phyloP scores from a whole-genome alignment of 1,140 invertebrate genomes.

The Notospermus geniculatus region DNA sequence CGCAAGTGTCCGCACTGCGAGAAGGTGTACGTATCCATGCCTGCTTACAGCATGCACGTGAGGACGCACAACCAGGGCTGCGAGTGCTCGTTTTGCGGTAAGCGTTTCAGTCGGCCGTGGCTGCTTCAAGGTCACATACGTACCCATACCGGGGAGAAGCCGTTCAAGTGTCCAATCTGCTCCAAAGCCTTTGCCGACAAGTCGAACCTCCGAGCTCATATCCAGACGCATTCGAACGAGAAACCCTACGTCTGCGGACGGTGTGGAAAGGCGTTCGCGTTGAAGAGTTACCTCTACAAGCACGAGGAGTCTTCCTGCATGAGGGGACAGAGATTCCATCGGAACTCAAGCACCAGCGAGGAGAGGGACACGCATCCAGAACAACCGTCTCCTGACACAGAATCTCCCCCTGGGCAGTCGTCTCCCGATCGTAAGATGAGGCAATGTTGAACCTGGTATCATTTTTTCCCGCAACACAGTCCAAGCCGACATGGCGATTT shows the following conservation, averaged over 20 bases:
- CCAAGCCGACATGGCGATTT: too few relatives aligned
- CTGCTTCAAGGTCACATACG: conserved; percentile 92
- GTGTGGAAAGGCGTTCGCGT: conserved; percentile 61
- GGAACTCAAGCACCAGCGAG: too few relatives aligned
- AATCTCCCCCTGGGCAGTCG: too few relatives aligned
- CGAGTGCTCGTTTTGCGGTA: conserved; percentile 91
- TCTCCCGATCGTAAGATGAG: too few relatives aligned
- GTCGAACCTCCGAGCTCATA: conserved; percentile 95
- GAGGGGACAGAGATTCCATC: conserved; percentile 39
- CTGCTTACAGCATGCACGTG: conserved; percentile 94
- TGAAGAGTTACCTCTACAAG: conserved; percentile 58
- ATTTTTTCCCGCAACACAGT: too few relatives aligned
- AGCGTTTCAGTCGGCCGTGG: conserved; percentile 93
- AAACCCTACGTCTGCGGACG: conserved; percentile 95
- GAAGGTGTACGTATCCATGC: conserved; percentile 97
- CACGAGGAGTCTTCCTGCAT: conserved; percentile 58
- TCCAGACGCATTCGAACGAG: conserved; percentile 95
- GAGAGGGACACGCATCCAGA: too few relatives aligned
- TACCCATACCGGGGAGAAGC: conserved; percentile 97
- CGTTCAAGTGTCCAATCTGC: conserved; percentile 96
- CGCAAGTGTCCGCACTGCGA: conserved; percentile 81
- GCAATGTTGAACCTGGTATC: too few relatives aligned
- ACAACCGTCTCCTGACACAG: too few relatives aligned
- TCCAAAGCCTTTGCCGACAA: conserved; percentile 97
- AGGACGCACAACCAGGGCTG: conserved; percentile 90